Base-by-base conservation (phyloP, 2,113 vertebrate genomes). In the Periophthalmodon schlosseri region DNA sequence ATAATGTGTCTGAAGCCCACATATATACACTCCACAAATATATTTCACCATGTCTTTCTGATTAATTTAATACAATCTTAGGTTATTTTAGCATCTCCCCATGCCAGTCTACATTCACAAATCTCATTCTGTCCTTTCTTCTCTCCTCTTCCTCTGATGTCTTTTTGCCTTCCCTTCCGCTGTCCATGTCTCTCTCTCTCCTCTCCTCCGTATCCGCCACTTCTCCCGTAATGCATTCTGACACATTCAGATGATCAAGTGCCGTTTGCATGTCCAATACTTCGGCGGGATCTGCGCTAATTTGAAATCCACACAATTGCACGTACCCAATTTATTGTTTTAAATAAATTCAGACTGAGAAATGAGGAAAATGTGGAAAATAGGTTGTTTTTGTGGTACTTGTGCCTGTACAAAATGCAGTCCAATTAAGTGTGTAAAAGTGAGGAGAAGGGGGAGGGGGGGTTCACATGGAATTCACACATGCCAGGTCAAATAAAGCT, bases 231-330 rank as follows among this genome's bases (percentile, higher is more conserved):
- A 77, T 76, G 11, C 47, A 67, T 73, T 12, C 60, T 80, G 81
- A 67, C 72, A 75, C 70, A 46, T 83, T 75, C 20, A 72, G 39
- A 76, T 73, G 65, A 78, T 78, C 50, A 68, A 78, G 75, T 77
- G 74, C 24, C 34, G 49, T 74, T 71, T 50, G 65, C 70, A 64
- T 77, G 71, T 73, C 60, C 61, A 36, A 34, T 50, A 49, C 54
- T 24, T 73, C 74, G 70, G 63, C 46, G 1, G 70, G 66, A 69
- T 75, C 8, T 70, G 33, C 5, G 16, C 66, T 66, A 1, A 47
- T 4, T 21, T 54, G n/a, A 50, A 73, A 76, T 68, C 33, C 69
- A 39, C 70, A 70, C 68, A 58, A 64, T 52, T 54, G 60, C 34
- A 60, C 16, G 39, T 10, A 44, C 39, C 39, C 39, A 44, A 44